Conservation (phyloP, 2,113 vertebrate genomes). For the Pungitius pungitius region DNA sequence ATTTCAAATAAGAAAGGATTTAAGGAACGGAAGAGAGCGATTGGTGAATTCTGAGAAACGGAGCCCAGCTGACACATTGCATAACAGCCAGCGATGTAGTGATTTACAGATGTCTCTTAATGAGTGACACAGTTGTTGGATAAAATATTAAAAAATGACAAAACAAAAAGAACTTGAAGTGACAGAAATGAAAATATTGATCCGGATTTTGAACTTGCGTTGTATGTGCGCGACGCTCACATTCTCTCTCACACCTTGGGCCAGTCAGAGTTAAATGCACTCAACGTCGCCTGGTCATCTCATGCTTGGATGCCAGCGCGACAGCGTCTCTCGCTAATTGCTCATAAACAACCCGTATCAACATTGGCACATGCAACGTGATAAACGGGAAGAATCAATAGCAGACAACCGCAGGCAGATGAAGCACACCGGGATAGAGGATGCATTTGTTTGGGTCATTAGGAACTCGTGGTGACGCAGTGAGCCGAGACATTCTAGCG, state of each 20-base stretch:
- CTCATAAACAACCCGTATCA: constrained; percentile 67
- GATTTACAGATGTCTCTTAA: too few relatives aligned
- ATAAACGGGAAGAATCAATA: constrained; percentile 53
- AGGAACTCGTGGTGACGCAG: constrained; percentile 68
- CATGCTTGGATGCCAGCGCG: constrained; percentile 45
- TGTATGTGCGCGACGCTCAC: not conserved
- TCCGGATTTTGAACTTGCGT: not conserved
- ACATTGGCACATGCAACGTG: constrained; percentile 62
- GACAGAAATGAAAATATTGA: not conserved
- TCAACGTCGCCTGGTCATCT: constrained; percentile 10
- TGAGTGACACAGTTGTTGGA: too few relatives aligned
- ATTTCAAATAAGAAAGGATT: constrained; percentile 10
- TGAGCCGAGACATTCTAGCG: constrained; percentile 65
- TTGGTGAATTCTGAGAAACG: constrained; percentile 7
- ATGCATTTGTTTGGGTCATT: constrained; percentile 72
- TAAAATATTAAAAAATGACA: too few relatives aligned
- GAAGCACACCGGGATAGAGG: constrained; percentile 46
- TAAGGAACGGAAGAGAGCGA: constrained; percentile 3
- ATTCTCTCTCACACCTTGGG: not conserved
- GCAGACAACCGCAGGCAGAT: constrained; percentile 41
- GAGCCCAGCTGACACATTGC: constrained; percentile 1
- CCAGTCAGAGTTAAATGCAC: not conserved
- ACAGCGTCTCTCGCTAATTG: constrained; percentile 69
- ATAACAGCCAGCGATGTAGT: not conserved
- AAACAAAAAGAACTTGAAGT: not conserved